Conservation (phyloP, 2,113 vertebrate genomes). For the Glaucomys volans region DNA sequence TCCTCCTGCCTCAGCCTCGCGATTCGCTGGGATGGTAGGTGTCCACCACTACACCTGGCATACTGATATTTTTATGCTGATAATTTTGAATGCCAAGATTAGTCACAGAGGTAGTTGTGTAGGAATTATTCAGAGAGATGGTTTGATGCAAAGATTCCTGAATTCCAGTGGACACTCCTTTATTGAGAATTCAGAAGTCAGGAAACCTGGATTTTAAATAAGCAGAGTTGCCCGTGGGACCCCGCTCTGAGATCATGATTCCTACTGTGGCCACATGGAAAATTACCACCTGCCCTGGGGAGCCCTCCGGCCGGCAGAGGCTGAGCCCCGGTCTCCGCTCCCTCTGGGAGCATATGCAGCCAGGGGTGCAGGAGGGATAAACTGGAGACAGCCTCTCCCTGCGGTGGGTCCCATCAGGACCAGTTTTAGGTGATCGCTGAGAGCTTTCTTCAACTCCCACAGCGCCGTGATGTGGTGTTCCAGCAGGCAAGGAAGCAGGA, state of each 20-base stretch:
- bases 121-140: neutral
- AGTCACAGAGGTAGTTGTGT: neutral
- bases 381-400: neutral
- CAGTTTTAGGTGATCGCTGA: conserved; percentile 62
- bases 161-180: neutral
- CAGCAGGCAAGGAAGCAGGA: neutral
- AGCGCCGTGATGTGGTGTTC: conserved; percentile 36
- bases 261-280: neutral
- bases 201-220: neutral
- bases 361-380: neutral
- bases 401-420: neutral
- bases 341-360: neutral
- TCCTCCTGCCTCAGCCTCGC: too few species aligned
- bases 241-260: neutral
- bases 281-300: neutral
- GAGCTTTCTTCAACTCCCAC: conserved; percentile 66
- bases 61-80: neutral
- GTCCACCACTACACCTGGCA: too few species aligned
- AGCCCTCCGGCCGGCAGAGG: accelerated
- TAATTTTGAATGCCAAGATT: neutral
- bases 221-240: neutral
- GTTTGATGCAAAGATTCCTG: too few species aligned
- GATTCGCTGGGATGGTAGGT: too few species aligned
- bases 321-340: neutral
- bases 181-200: neutral